Evolutionary conservation across 2,888 invertebrate species (phyloP), one percentile per base, ranked within the genome.

Genomic region (Microplitis deprimator): DNA sequence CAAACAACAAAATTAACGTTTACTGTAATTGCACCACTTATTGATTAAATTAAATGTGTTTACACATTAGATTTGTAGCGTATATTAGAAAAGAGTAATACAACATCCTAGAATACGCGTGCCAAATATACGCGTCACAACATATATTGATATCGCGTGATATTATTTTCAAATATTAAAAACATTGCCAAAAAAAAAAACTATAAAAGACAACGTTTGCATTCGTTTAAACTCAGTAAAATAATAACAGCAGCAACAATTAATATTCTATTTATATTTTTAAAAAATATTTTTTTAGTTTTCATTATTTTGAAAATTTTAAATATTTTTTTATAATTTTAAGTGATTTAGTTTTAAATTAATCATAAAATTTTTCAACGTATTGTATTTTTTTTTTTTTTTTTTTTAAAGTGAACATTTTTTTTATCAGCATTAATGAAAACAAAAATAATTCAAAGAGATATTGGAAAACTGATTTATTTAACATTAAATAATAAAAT

Each of bases 111-210:
- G 5, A n/a, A 67, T 13, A 13, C 20, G 20, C 29, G 6, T 68
- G 16, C 68, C n/a, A 68, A 40, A 0, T 29, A 40, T 6, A 1
- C 16, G 40, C 61, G 76, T 78, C 78, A 70, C 29, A 29, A 29
- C 29, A 29, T 29, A 29, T 29, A 2, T 29, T 68, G 39, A 64
- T 76, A 79, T 83, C 83, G 82, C 81, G 81, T 77, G 85, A 85
- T 82, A 78, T 83, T 84, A 82, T 84, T 86, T 84, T 82, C 82
- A 73, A 79, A 74, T 77, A 29, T 65, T 61, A 50, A 17, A 79
- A 76, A 76, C 76, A 75, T n/a, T 17, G 69, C 20, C 50, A 73
- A 16, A 73, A 16, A 77, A 29, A 61, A 75, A 77, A 75, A 76
- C 79, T 87, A 86, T 85, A 87, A 85, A 82, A 77, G 78, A 73